Conservation (phyloP, 64 coral and sea anemone species). For the Montipora foliosa region DNA sequence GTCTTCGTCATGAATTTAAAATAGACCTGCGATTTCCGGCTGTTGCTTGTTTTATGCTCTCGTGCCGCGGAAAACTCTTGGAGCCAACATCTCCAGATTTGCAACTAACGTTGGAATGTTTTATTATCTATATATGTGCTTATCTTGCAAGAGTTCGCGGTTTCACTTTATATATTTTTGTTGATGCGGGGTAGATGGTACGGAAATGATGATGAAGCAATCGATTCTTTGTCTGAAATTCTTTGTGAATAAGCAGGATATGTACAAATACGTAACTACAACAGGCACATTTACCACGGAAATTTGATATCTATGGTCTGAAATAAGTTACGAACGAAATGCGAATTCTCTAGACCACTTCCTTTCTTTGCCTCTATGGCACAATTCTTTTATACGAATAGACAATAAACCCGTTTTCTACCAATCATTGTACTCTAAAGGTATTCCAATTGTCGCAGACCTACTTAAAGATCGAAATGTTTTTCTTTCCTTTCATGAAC, state of each 20-base stretch:
- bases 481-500: not conserved
- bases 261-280: not conserved
- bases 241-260: not conserved
- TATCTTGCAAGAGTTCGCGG: no score
- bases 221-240: no score
- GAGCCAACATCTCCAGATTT: no score
- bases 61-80: no score
- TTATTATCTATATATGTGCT: no score
- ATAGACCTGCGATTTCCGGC: no score
- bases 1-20: no score
- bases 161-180: no score
- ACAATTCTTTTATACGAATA: not conserved
- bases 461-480: not conserved
- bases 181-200: no score
- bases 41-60: no score
- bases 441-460: not conserved
- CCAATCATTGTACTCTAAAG: not conserved
- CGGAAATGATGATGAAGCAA: no score
- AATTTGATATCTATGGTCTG: not conserved
- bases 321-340: constrained; percentile 6
- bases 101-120: no score
- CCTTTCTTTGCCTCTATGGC: constrained; percentile 3
- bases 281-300: not conserved
- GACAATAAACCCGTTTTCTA: not conserved
- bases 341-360: not conserved